phyloP scores from a whole-genome alignment of 2,113 vertebrate genomes.

The Crotophaga sulcirostris region DNA sequence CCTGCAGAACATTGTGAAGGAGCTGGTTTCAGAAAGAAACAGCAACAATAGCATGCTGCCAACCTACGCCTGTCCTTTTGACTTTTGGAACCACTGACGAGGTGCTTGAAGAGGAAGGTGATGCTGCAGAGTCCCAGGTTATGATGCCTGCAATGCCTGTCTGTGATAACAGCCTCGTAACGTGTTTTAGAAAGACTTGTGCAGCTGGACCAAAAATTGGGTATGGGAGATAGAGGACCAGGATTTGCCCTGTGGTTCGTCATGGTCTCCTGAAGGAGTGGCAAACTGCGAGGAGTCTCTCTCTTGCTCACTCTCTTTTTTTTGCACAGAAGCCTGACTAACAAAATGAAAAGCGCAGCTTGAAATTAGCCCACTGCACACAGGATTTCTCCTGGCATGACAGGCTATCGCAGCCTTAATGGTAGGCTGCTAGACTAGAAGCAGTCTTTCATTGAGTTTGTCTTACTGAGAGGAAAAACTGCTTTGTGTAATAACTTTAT shows the following conservation, averaged over 20 bases:
- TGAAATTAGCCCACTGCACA: slow-evolving; percentile 70
- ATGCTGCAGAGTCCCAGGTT: neutral
- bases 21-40: neutral
- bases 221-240: slow-evolving; percentile 26
- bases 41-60: neutral
- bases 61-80: neutral
- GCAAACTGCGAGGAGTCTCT: neutral
- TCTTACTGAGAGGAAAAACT: slow-evolving; percentile 87
- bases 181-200: slow-evolving; percentile 1
- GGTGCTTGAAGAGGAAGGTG: neutral
- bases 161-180: neutral
- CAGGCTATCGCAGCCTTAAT: slow-evolving; percentile 71
- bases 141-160: neutral
- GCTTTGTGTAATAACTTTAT: slow-evolving; percentile 92
- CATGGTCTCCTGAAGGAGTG: slow-evolving; percentile 38
- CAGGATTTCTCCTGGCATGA: slow-evolving; percentile 80
- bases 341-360: slow-evolving; percentile 71
- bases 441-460: slow-evolving; percentile 86
- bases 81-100: neutral
- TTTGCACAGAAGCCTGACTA: slow-evolving; percentile 51
- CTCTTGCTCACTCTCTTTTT: neutral
- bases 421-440: slow-evolving; percentile 81
- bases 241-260: slow-evolving; percentile 16
- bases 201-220: neutral
- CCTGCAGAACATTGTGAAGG: neutral